Evolutionary conservation across 2,888 invertebrate genomes (phyloP).

Genomic region (Drosophila rubida): DNA sequence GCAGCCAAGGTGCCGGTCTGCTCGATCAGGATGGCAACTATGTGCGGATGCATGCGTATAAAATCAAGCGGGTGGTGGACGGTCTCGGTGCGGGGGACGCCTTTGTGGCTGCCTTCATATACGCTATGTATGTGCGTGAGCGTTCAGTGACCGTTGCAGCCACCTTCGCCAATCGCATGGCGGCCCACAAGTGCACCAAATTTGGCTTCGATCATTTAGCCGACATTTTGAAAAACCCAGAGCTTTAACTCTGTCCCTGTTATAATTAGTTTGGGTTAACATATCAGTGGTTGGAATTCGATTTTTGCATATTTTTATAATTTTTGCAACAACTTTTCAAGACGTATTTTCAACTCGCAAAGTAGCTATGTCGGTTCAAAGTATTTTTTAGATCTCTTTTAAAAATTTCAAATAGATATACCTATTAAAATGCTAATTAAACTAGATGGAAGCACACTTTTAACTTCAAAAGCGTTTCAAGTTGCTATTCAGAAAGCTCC

Average conservation of each 20-base stretch:
- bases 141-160: slow-evolving; percentile 85
- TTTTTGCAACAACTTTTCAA: too few species aligned
- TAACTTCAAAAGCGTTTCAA: not conserved
- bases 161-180: slow-evolving; percentile 87
- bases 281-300: too few species aligned
- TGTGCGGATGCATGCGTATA: slow-evolving; percentile 85
- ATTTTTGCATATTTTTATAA: too few species aligned
- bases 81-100: slow-evolving; percentile 89
- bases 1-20: slow-evolving; percentile 17
- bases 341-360: not conserved
- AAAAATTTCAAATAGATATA: not conserved
- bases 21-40: slow-evolving; percentile 80
- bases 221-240: not conserved
- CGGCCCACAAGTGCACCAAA: slow-evolving; percentile 87
- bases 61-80: slow-evolving; percentile 86
- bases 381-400: not conserved
- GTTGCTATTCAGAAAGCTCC: not conserved
- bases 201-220: slow-evolving; percentile 84
- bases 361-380: too few species aligned
- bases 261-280: too few species aligned
- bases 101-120: slow-evolving; percentile 87
- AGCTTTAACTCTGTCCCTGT: too few species aligned
- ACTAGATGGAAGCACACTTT: not conserved
- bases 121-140: slow-evolving; percentile 85
- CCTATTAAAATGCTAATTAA: not conserved